These are phyloP conservation scores for Embidobia sp. DNA, from an alignment of 2,888 invertebrate species.

Conservation along the genomic window DNA sequence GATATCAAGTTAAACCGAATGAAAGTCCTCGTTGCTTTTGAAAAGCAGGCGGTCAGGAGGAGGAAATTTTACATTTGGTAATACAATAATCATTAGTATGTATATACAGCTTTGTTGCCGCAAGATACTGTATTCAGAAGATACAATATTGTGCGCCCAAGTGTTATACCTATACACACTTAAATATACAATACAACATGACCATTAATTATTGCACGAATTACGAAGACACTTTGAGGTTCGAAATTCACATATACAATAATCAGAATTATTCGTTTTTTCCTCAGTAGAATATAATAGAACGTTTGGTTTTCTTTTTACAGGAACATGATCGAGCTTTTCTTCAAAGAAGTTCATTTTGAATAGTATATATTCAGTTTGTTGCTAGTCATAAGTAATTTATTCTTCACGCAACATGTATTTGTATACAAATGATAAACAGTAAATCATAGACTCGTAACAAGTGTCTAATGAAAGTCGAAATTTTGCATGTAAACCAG, in stretches of 20 bases:
- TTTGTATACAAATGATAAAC: no score
- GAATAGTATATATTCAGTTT: constrained; percentile 8
- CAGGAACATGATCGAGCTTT: constrained; percentile 41
- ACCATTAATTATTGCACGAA: constrained; percentile 59
- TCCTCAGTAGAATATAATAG: constrained; percentile 15
- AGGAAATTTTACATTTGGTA: constrained; percentile 43
- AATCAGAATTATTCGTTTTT: constrained; percentile 28
- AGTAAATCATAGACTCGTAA: no score
- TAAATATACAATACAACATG: constrained; percentile 52
- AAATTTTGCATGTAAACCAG: no score
- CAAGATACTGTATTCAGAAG: constrained; percentile 53
- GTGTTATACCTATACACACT: constrained; percentile 50
- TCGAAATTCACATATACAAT: constrained; percentile 55
- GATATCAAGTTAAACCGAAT: constrained; percentile 38
- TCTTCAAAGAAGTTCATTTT: constrained; percentile 20
- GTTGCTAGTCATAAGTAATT: constrained; percentile 1
- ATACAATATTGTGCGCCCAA: constrained; percentile 45
- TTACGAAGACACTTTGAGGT: constrained; percentile 60
- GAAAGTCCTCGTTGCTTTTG: constrained; percentile 43
- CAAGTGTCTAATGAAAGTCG: no score
- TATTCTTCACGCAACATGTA: neutral
- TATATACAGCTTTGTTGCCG: constrained; percentile 45
- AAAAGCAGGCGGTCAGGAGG: constrained; percentile 42
- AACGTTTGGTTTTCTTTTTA: constrained; percentile 10
- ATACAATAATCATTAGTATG: constrained; percentile 30